A percentile compares a stretch with the other conserved stretches of the same genome.
Evolutionary conservation across 1,140 invertebrate species (phyloP).

Genomic region (Zaprionus camerounensis): DNA sequence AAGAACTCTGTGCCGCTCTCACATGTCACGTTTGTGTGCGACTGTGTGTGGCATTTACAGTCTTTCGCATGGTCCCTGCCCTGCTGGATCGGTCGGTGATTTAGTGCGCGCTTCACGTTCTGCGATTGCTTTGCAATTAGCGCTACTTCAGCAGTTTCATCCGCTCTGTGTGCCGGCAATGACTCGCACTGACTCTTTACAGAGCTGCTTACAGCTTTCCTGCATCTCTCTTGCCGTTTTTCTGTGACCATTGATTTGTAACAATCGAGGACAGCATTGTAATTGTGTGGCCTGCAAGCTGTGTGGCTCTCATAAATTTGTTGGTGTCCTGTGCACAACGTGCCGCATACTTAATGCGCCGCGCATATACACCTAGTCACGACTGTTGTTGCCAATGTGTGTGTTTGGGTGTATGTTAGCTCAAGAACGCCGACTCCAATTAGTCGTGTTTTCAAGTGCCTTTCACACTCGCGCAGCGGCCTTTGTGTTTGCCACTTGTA

Average conservation of each 20-base stretch:
- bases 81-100: constrained; percentile 49
- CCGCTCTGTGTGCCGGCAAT: constrained; percentile 46
- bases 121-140: constrained; percentile 79
- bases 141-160: constrained; percentile 73
- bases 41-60: constrained; percentile 29
- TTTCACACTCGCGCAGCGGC: constrained; percentile 51
- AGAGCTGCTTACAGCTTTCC: constrained; percentile 10
- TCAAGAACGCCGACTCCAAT: constrained; percentile 70
- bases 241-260: constrained; percentile 47
- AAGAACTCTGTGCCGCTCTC: not conserved
- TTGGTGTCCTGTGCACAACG: constrained; percentile 49
- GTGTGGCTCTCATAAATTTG: constrained; percentile 66
- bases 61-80: constrained; percentile 7
- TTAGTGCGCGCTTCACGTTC: constrained; percentile 63
- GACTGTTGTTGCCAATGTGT: not conserved
- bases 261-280: constrained; percentile 71
- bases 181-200: constrained; percentile 29
- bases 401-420: constrained; percentile 5
- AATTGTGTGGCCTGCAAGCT: constrained; percentile 34
- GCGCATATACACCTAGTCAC: constrained; percentile 8
- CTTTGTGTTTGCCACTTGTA: constrained; percentile 54
- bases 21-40: constrained; percentile 10
- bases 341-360: constrained; percentile 67
- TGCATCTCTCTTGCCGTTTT: not conserved
- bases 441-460: constrained; percentile 75